Base-by-base conservation (phyloP, 1,140 invertebrate species). In the Microplitis demolitor region DNA sequence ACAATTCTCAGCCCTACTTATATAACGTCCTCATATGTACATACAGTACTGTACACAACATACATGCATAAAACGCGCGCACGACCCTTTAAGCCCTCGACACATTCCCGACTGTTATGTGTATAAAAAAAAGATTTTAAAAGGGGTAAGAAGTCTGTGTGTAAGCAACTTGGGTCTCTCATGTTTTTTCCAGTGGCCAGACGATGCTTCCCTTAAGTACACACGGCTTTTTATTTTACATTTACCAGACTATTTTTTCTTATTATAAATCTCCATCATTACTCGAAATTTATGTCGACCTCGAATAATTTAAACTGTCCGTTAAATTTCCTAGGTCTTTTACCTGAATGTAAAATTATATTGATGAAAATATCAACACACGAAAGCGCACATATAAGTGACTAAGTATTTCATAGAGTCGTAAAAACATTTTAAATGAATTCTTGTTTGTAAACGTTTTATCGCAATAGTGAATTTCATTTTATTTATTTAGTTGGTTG, bases 171-270 rank as follows among this genome's bases (percentile, higher is more conserved):
- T 79, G 78, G 77, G 70, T 78, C 78, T 78, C 73, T 69, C 78
- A 86, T 86, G 81, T 84, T 86, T 86, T 84, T 85, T 85, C 80
- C 82, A 86, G 79, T 81, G 82, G 82, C 85, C 85, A 86, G 85
- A 86, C 85, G 82, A 83, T 83, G 82, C 83, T 83, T 80, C 78
- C 61, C 62, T 51, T 61, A 60, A 69, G 50, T 66, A 60, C 61
- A 69, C 67, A 66, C 63, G 31, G 37, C 16, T 56, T 14, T 56
- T 56, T 56, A 56, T 16, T 56, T 56, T 56, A 53, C 14, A 66
- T 39, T 66, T 66, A 31, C 14, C 39, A 53, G 13, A 50, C 39
- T 51, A 4, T 1, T 31, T 66, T 66, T 33, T 24, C 33, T 66
- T 53, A 16, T 45, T 9, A 16, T 34, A 33, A 31, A 31, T 31